Evolutionary conservation across 2,888 invertebrate species (phyloP), one percentile per base, ranked within the genome.

Genomic region (Melitaea athalia): DNA sequence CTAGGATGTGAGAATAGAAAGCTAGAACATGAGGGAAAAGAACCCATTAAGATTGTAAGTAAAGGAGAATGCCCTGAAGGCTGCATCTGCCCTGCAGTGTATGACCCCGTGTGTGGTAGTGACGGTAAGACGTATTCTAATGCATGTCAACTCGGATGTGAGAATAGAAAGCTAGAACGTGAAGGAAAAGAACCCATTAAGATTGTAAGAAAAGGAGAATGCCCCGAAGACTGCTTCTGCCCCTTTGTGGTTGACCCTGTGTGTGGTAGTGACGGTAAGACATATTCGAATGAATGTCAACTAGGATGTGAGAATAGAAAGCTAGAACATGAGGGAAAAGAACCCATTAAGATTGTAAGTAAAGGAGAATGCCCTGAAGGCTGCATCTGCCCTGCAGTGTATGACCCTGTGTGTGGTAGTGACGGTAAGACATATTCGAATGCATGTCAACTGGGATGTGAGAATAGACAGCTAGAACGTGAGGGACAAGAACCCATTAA

Each of bases 361-460:
- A 47, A 72, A 59, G 72, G 68, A 24, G 50, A 69, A 63, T 74
- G 74, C 47, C 49, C 49, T 4, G 50, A 66, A 4, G 17, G 33
- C 0, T 74, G 74, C 52, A 3, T 59, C 6, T 74, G 74, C 45
- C 57, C 71, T 0, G 24, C 50, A 14, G 31, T 64, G 15, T 61
- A 67, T 59, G 14, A 64, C 31, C 77, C 77, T 5, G 74, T 81
- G 2, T 82, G 81, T 50, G 79, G 76, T 2, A 73, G 64, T 43
- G 78, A 80, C 45, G 78, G 75, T 0, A 73, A 72, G 12, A 80
- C 79, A 6, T 96, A 96, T 83, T 87, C 89, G 68, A 95, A 94
- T 82, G 62, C 57, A 14, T 79, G 78, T 43, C 7, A 61, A 8
- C 60, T 79, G 3, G 60, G 64, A n/a, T 69, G 65, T 33, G 72